Evolutionary conservation across 2,797 vertebrate genomes (phyloP).

Genomic region (Borostomias antarcticus): DNA sequence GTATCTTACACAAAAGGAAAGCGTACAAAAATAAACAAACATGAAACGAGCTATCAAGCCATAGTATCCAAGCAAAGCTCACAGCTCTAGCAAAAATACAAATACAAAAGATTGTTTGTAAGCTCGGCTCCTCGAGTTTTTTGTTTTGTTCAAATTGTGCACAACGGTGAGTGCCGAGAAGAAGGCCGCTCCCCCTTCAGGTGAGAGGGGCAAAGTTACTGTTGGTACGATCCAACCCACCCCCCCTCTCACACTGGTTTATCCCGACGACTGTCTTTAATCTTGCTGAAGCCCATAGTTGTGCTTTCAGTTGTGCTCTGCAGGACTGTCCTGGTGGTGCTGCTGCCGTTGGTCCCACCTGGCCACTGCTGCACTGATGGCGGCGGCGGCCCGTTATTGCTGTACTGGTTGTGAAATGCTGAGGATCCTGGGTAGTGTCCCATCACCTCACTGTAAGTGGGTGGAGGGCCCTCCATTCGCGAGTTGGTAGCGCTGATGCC

Average conservation of each 20-base stretch:
- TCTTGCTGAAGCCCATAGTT: slow-evolving; percentile 71
- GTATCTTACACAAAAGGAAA: slow-evolving; percentile 49
- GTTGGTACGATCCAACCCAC: slow-evolving; percentile 19
- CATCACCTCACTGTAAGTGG: slow-evolving; percentile 88
- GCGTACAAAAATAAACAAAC: slow-evolving; percentile 48
- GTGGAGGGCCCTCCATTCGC: slow-evolving; percentile 83
- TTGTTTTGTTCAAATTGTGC: slow-evolving; percentile 56
- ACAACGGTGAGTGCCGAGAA: slow-evolving; percentile 43
- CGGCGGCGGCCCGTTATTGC: slow-evolving; percentile 68
- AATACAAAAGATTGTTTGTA: slow-evolving; percentile 73
- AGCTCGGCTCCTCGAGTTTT: slow-evolving; percentile 70
- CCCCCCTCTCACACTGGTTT: slow-evolving; percentile 73
- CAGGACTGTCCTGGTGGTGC: slow-evolving; percentile 16
- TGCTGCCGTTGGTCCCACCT: slow-evolving; percentile 47
- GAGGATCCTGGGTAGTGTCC: slow-evolving; percentile 77
- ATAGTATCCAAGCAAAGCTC: slow-evolving; percentile 48
- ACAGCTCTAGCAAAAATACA: slow-evolving; percentile 37
- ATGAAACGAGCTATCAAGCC: slow-evolving; percentile 41
- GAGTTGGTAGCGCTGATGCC: slow-evolving; percentile 80
- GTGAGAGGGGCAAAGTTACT: slow-evolving; percentile 24
- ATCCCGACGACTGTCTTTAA: slow-evolving; percentile 74
- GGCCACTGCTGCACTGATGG: no score
- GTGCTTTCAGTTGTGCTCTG: slow-evolving; percentile 72
- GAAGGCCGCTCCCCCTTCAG: slow-evolving; percentile 49
- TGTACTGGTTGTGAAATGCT: slow-evolving; percentile 84